Evolutionary conservation across 2,113 vertebrate species (phyloP).

Genomic region (Naja naja): DNA sequence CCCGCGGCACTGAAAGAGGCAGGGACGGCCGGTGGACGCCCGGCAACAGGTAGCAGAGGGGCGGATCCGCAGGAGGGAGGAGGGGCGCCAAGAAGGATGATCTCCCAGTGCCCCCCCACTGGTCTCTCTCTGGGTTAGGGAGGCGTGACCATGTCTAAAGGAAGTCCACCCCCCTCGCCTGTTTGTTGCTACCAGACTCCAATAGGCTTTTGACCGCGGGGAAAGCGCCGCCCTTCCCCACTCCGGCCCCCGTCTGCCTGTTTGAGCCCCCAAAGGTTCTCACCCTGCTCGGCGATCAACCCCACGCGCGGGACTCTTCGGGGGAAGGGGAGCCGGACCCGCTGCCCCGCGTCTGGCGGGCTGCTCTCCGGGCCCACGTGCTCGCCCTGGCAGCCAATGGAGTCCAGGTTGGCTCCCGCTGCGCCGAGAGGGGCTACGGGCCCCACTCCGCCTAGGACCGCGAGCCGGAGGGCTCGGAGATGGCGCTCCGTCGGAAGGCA

Average conservation of each 20-base stretch:
- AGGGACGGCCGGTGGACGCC: not conserved
- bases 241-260: not conserved
- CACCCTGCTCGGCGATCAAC: not conserved
- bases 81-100: not conserved
- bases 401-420: not conserved
- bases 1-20: not conserved
- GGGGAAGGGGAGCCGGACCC: not conserved
- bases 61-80: not conserved
- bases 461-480: not conserved
- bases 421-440: not conserved
- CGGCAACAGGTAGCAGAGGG: conserved; percentile 9
- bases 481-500: not conserved
- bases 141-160: not conserved
- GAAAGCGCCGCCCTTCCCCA: not conserved
- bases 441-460: not conserved
- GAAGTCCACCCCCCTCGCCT: not conserved
- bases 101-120: not conserved
- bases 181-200: not conserved
- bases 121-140: not conserved
- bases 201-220: not conserved
- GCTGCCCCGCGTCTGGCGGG: not conserved
- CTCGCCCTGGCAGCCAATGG: not conserved
- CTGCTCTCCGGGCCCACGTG: conserved; percentile 9
- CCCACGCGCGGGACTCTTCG: not conserved
- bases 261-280: not conserved